Base-by-base conservation (phyloP, 2,888 invertebrate genomes). In the Oegoconia quadripuncta region DNA sequence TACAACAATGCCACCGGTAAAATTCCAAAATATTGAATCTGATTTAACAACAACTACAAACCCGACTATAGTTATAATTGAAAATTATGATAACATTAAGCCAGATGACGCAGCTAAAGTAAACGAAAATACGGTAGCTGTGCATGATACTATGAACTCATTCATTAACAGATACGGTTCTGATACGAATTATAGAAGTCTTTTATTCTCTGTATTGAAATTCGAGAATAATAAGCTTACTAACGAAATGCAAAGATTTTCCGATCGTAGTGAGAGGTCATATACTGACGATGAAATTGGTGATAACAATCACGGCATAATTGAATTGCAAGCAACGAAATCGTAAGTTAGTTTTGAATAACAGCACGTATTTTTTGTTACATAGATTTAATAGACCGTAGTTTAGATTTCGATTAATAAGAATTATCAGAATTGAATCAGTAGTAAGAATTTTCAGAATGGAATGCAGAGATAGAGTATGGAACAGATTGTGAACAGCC, bases 201-300 rank as follows among this genome's bases (percentile, higher is more conserved):
- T 74, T 5, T 41, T 74, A 0, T 35, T 67, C 2, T 64, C 71
- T 5, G 50, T 74, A 34, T 58, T 73, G 13, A 59, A 65, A 42
- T 68, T 52, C 42, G 68, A 74, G 52, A 59, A 57, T 0, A 55
- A 61, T 16, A 58, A 46, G 23, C 17, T 64, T 0, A 59, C 55
- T 26, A 40, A 44, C 6, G 64, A 65, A 36, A 58, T 18, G 22
- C 13, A 22, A 9, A 22, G 12, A 22, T 22, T 17, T 11, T 9
- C 17, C 3, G 8, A 26, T n/a, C 30, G 15, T 2, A 28, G 8
- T 6, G 23, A 27, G 1, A 6, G 11, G 3, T 11, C 30, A 6
- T 7, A 12, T 17, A 18, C 17, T 18, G 18, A 30, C 2, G 30
- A 17, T 11, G 30, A 30, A 8, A 18, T 30, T n/a, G 18, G 12